Conservation (phyloP, 2,888 invertebrate genomes). For the Chesias legatella region DNA sequence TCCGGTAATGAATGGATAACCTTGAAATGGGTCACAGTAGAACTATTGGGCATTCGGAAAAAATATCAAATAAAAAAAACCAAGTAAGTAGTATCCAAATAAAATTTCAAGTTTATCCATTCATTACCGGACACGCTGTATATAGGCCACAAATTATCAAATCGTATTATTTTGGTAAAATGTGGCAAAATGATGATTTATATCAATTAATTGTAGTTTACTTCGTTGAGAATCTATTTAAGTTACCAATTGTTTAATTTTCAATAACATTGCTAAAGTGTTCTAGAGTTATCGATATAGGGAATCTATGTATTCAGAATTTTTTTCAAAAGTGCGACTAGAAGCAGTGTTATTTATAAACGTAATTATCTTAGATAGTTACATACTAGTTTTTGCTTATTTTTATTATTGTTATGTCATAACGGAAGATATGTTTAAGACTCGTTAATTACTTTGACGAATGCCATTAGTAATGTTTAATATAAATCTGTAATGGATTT, state of each 20-base stretch:
- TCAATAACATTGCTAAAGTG: no score
- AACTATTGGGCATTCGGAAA: no score
- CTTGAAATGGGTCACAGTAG: no score
- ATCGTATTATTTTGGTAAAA: conserved; percentile 44
- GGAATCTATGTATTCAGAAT: no score
- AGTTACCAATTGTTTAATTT: conserved; percentile 35
- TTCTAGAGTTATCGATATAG: no score
- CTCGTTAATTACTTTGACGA: conserved; percentile 42
- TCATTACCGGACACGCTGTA: no score
- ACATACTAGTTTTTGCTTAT: conserved; percentile 29
- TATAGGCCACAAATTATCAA: no score
- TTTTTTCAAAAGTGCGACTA: no score
- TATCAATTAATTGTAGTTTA: conserved; percentile 37
- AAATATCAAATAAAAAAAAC: no score
- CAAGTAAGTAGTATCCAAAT: no score
- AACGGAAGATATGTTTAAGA: conserved; percentile 26
- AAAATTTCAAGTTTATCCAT: no score
- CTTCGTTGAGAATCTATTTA: conserved; percentile 28
- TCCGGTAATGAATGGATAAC: no score
- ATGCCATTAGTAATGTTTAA: conserved; percentile 60
- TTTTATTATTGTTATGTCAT: conserved; percentile 36
- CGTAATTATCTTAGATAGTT: conserved; percentile 23
- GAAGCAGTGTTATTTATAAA: conserved; percentile 1
- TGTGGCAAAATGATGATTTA: conserved; percentile 53
- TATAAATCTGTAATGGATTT: conserved; percentile 6